Percentiles rank a stretch among this genome's conserved stretches.
phyloP scores from a whole-genome alignment of 1,140 invertebrate species.

The Leucophenga varia region DNA sequence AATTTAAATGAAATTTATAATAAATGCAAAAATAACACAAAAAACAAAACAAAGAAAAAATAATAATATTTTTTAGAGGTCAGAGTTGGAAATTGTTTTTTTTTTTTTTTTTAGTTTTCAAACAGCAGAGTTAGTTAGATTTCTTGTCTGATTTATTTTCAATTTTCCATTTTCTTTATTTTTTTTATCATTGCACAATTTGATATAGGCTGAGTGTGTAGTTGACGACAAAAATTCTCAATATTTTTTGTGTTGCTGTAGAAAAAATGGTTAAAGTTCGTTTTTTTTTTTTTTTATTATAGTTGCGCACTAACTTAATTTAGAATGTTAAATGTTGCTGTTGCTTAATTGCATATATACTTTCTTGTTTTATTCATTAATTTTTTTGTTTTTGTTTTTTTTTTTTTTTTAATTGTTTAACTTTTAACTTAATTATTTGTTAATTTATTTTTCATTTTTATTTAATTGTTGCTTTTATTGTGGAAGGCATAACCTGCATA shows the following conservation, averaged over 20 bases:
- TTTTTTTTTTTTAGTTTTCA: constrained; percentile 6
- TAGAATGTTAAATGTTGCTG: constrained; percentile 48
- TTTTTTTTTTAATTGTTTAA: constrained; percentile 25
- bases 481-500: constrained; percentile 28
- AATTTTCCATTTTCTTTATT: too few species aligned
- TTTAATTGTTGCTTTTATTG: constrained; percentile 17
- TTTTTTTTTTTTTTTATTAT: constrained; percentile 16
- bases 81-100: constrained; percentile 1
- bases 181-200: not conserved
- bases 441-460: too few species aligned
- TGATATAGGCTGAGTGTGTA: constrained; percentile 17
- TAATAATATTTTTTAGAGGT: constrained; percentile 3
- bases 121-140: too few species aligned
- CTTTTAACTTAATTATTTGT: constrained; percentile 52
- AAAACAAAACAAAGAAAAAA: too few species aligned
- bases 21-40: too few species aligned
- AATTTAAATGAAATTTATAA: too few species aligned
- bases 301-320: constrained; percentile 22
- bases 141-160: too few species aligned
- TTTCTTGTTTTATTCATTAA: constrained; percentile 15
- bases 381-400: constrained; percentile 12
- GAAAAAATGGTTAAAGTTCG: constrained; percentile 8
- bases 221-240: too few species aligned
- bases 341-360: constrained; percentile 19
- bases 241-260: constrained; percentile 6